Conservation (phyloP, 2,888 invertebrate species). For the Aporophyla nigra region DNA sequence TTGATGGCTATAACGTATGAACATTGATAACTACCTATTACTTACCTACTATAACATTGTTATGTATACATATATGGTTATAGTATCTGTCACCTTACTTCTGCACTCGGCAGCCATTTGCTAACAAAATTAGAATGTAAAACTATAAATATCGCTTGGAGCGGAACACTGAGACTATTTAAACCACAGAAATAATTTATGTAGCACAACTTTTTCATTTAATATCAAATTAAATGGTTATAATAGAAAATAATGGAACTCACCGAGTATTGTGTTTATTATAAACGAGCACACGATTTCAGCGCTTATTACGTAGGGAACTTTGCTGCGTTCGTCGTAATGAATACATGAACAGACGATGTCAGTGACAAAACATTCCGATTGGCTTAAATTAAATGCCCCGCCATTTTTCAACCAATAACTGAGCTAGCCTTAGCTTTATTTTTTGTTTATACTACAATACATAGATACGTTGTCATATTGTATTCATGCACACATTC, state of each 20-base stretch:
- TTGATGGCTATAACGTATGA: slow-evolving; percentile 11
- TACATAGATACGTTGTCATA: slow-evolving; percentile 80
- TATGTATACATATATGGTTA: slow-evolving; percentile 51
- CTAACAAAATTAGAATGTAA: slow-evolving; percentile 89
- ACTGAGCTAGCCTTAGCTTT: slow-evolving; percentile 81
- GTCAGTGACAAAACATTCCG: slow-evolving; percentile 77
- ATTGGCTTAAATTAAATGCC: slow-evolving; percentile 87
- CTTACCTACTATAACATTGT: slow-evolving; percentile 56
- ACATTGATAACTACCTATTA: slow-evolving; percentile 54
- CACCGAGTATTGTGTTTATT: slow-evolving; percentile 86
- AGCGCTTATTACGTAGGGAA: slow-evolving; percentile 90
- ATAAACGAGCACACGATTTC: slow-evolving; percentile 89
- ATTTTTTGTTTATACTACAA: slow-evolving; percentile 89
- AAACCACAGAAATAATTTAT: slow-evolving; percentile 44
- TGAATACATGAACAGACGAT: slow-evolving; percentile 84
- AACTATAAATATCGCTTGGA: slow-evolving; percentile 81
- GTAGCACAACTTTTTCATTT: slow-evolving; percentile 55
- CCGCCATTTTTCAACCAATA: slow-evolving; percentile 86
- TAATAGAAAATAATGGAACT: slow-evolving; percentile 81
- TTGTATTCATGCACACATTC: slow-evolving; percentile 83
- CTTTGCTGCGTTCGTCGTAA: slow-evolving; percentile 86
- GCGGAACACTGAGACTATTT: slow-evolving; percentile 54
- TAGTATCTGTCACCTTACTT: slow-evolving; percentile 80
- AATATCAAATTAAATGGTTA: slow-evolving; percentile 60
- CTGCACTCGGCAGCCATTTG: slow-evolving; percentile 90